Evolutionary conservation across 2,113 vertebrate genomes (phyloP), one percentile per base, ranked within the genome.

Genomic region (Seriola aureovittata): DNA sequence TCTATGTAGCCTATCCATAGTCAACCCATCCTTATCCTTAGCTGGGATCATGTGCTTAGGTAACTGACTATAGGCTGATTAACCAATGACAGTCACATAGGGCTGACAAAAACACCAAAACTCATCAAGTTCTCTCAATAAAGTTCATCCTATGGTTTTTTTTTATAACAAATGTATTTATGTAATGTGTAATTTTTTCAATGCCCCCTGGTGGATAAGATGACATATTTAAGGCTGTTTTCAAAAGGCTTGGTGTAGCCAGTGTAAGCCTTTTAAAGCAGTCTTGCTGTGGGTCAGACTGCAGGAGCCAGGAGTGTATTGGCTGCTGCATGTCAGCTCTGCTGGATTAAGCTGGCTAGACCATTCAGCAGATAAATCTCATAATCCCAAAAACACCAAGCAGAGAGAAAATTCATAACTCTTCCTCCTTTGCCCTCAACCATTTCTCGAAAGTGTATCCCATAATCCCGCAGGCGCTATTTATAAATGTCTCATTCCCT

Each of bases 331-430:
- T 82, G 79, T 92, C 88, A 80, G 85, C 76, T 75, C 67, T 69
- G 73, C 71, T 38, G 75, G 78, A 54, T 77, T 89, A 73, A 87
- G 82, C 78, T 79, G 86, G 59, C 82, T 62, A 80, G 80, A 89
- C 85, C 64, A 38, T 71, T 89, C 63, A 55, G 68, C 23, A 60
- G 84, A 88, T 84, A 91, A 90, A 92, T 92, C 92, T 82, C 78
- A 82, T 91, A 90, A 92, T 89, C 89, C 84, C 57, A 34, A 80
- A 80, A 87, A 88, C 86, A 67, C 75, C 72, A 21, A 73, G 48
- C 69, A 42, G 62, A 80, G 70, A 71, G 74, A 58, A 87, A 91
- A 86, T 42, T 48, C 73, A 81, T 54, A 89, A 88, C 66, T 81
- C 86, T 85, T 68, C 66, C 75, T 73, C 34, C 69, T 89, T 87